Percentiles rank a stretch among this genome's conserved stretches.
Evolutionary conservation across 2,888 invertebrate genomes (phyloP).

Genomic region (Nemapogon koenigi): DNA sequence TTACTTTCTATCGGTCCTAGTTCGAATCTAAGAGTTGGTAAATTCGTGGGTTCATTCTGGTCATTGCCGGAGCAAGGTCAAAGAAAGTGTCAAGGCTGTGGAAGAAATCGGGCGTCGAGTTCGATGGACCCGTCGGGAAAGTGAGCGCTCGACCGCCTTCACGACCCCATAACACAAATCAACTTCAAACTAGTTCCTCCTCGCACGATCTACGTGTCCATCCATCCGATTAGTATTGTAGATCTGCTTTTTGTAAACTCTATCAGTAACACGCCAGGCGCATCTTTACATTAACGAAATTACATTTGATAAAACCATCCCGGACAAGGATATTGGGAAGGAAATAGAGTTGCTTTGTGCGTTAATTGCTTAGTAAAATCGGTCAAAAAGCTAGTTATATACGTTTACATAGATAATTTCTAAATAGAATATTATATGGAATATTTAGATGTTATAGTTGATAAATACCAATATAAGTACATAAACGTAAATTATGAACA

Average conservation of each 20-base stretch:
- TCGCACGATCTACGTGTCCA: constrained; percentile 24
- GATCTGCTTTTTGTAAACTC: too few relatives aligned
- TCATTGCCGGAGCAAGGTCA: constrained; percentile 40
- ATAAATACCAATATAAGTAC: too few relatives aligned
- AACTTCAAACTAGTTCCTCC: constrained; percentile 42
- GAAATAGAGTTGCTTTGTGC: constrained; percentile 41
- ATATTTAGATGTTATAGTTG: too few relatives aligned
- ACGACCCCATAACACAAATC: constrained; percentile 59
- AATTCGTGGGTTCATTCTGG: constrained; percentile 25
- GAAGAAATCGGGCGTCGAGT: constrained; percentile 52
- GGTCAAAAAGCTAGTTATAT: constrained; percentile 58
- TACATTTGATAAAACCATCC: too few relatives aligned
- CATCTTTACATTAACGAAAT: too few relatives aligned
- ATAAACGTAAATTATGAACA: constrained; percentile 15
- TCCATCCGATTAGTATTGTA: constrained; percentile 5
- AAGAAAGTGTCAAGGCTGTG: constrained; percentile 63
- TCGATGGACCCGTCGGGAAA: constrained; percentile 46
- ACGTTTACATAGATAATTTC: constrained; percentile 49
- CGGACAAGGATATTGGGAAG: constrained; percentile 18
- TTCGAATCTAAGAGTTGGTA: constrained; percentile 19
- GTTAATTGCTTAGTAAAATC: constrained; percentile 45
- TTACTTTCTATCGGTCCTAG: constrained; percentile 46
- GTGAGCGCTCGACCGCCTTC: constrained; percentile 35
- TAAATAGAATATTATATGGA: constrained; percentile 40
- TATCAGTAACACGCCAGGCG: too few relatives aligned